A percentile compares a stretch with the other conserved stretches of the same genome.
phyloP scores from a whole-genome alignment of 2,888 invertebrate genomes.

The Marasmarcha lunaedactyla region DNA sequence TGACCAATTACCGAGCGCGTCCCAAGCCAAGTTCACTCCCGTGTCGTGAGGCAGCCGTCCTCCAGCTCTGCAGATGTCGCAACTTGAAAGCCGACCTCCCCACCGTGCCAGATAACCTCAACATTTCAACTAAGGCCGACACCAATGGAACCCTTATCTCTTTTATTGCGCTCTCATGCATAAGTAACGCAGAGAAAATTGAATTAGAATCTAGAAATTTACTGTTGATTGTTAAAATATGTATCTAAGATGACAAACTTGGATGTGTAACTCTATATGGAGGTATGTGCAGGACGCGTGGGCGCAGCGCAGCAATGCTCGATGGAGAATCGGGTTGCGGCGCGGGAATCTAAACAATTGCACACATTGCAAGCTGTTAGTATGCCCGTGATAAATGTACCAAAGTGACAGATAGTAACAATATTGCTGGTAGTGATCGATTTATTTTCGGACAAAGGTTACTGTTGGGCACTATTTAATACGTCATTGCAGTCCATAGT shows the following conservation, averaged over 20 bases:
- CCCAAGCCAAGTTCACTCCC: slow-evolving; percentile 47
- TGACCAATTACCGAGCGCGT: slow-evolving; percentile 35
- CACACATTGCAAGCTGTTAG: too few relatives aligned
- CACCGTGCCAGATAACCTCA: slow-evolving; percentile 13
- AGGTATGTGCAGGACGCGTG: too few relatives aligned
- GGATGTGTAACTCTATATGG: slow-evolving; percentile 1
- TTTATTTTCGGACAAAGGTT: too few relatives aligned
- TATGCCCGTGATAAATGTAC: too few relatives aligned
- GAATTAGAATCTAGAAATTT: slow-evolving; percentile 14
- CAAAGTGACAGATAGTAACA: too few relatives aligned
- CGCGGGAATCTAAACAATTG: too few relatives aligned
- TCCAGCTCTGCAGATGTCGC: slow-evolving; percentile 29
- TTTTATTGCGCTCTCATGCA: slow-evolving; percentile 32
- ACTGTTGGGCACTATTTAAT: too few relatives aligned
- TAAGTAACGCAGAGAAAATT: slow-evolving; percentile 3
- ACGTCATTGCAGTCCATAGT: too few relatives aligned
- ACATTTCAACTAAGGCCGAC: slow-evolving; percentile 38
- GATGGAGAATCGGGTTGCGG: too few relatives aligned
- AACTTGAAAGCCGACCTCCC: slow-evolving; percentile 27
- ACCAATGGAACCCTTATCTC: slow-evolving; percentile 56
- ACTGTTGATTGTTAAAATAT: slow-evolving; percentile 14
- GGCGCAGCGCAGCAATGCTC: too few relatives aligned
- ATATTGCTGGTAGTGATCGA: too few relatives aligned
- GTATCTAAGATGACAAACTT: slow-evolving; percentile 16
- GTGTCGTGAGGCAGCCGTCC: slow-evolving; percentile 23